Evolutionary conservation across 1,140 invertebrate species (phyloP).

Genomic region (Bombus polaris): DNA sequence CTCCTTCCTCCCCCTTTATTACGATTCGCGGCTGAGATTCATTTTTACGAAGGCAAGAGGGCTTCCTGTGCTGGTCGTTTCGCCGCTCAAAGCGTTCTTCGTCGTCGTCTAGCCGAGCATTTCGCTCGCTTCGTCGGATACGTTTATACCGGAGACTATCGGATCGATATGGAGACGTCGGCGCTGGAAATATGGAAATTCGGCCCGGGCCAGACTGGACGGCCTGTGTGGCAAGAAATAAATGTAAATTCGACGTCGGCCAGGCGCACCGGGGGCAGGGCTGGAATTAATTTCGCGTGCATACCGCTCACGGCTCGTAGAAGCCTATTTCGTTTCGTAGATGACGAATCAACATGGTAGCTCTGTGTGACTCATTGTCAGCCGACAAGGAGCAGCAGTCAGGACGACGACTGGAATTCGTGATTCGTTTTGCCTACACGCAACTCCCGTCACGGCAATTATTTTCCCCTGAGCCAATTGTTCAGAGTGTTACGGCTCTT

Average conservation of each 20-base stretch:
- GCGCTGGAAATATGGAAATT: constrained; percentile 43
- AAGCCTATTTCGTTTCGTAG: background rate
- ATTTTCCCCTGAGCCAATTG: background rate
- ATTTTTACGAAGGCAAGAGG: constrained; percentile 16
- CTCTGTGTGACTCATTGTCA: constrained; percentile 20
- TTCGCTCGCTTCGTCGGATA: constrained; percentile 30
- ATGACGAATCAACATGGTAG: constrained; percentile 20
- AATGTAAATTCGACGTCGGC: constrained; percentile 35
- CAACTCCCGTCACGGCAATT: background rate
- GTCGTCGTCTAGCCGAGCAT: constrained; percentile 25
- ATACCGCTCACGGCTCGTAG: background rate
- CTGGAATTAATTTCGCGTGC: constrained; percentile 46
- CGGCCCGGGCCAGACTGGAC: background rate
- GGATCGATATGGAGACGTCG: constrained; percentile 38
- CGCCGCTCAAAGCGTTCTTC: constrained; percentile 15
- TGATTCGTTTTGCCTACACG: constrained; percentile 11
- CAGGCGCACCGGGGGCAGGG: background rate
- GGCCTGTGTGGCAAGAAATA: constrained; percentile 28
- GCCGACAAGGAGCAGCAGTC: background rate
- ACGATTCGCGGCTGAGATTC: constrained; percentile 28
- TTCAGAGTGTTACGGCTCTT: background rate
- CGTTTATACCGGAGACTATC: background rate
- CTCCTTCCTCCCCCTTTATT: constrained; percentile 16
- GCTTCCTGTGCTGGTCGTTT: constrained; percentile 14
- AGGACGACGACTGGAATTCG: constrained; percentile 7